These are phyloP conservation scores for Acanthurus lineatus DNA, from an alignment of 2,797 vertebrate genomes.

Conservation along the genomic window DNA sequence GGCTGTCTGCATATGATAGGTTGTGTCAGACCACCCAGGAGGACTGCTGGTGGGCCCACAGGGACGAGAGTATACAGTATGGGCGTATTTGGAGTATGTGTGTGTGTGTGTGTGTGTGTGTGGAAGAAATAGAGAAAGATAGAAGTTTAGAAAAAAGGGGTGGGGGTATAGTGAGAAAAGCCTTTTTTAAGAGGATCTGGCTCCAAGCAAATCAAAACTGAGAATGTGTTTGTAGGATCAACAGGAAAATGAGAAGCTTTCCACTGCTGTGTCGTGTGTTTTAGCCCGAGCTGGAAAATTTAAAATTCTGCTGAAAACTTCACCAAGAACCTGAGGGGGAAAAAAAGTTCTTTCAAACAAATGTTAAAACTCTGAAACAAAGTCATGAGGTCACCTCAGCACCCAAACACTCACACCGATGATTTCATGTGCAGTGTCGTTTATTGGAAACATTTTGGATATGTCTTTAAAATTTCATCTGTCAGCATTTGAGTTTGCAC, in stretches of 20 bases:
- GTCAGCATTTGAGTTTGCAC: conserved; percentile 7
- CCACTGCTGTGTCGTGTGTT: conserved; percentile 31
- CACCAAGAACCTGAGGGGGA: neutral
- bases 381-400: neutral
- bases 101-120: conserved; percentile 16
- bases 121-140: conserved; percentile 16
- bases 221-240: conserved; percentile 59
- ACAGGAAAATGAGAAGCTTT: conserved; percentile 43
- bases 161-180: conserved; percentile 40
- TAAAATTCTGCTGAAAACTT: neutral
- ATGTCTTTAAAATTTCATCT: neutral
- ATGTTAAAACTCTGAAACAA: conserved; percentile 19
- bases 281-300: conserved; percentile 12
- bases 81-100: conserved; percentile 58
- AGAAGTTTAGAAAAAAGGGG: conserved; percentile 24
- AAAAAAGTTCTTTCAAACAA: conserved; percentile 9
- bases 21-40: conserved; percentile 84
- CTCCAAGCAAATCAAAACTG: conserved; percentile 63
- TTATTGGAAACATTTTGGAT: neutral
- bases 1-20: conserved; percentile 77
- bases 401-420: neutral
- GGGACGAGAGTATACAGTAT: conserved; percentile 69
- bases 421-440: neutral
- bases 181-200: conserved; percentile 51
- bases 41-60: conserved; percentile 75